Percentiles rank a stretch among this genome's conserved stretches.
Conservation (phyloP, 1,140 invertebrate genomes). For the Drosophila athabasca region DNA sequence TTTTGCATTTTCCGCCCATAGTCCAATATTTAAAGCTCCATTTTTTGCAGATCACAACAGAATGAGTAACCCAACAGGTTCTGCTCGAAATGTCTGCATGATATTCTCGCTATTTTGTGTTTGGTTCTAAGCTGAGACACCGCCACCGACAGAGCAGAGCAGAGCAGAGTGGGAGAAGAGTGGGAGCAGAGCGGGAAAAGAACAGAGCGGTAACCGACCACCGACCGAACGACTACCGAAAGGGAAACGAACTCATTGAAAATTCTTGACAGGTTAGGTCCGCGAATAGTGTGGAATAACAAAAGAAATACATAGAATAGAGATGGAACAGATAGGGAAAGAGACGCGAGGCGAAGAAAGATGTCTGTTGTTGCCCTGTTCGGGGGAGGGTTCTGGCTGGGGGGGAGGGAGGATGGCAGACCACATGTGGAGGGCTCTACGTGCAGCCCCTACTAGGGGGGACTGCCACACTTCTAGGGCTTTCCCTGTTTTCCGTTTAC, state of each 20-base stretch:
- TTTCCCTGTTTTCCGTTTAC: constrained; percentile 35
- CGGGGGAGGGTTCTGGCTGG: neutral
- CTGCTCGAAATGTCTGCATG: constrained; percentile 27
- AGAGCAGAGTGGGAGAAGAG: too few species aligned
- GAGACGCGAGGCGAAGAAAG: neutral
- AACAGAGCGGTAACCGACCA: constrained; percentile 5
- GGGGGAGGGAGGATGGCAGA: neutral
- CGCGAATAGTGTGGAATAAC: constrained; percentile 70
- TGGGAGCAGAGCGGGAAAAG: too few species aligned
- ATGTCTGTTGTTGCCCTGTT: constrained; percentile 20
- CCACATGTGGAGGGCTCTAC: constrained; percentile 23
- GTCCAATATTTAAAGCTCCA: constrained; percentile 1
- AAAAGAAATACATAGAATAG: constrained; percentile 57
- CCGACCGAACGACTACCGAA: constrained; percentile 58
- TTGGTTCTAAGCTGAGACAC: constrained; percentile 27
- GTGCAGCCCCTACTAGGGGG: constrained; percentile 13
- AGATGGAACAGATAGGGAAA: constrained; percentile 3
- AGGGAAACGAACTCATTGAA: constrained; percentile 82
- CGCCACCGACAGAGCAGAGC: neutral
- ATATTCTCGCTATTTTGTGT: constrained; percentile 17
- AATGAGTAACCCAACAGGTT: constrained; percentile 68
- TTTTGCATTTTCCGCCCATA: neutral
- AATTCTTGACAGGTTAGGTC: constrained; percentile 69
- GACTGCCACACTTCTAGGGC: constrained; percentile 26
- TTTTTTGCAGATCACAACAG: constrained; percentile 18